A percentile compares a stretch with the other conserved stretches of the same genome.
Conservation (phyloP, 2,113 vertebrate species). For the Platysternon megacephalum region DNA sequence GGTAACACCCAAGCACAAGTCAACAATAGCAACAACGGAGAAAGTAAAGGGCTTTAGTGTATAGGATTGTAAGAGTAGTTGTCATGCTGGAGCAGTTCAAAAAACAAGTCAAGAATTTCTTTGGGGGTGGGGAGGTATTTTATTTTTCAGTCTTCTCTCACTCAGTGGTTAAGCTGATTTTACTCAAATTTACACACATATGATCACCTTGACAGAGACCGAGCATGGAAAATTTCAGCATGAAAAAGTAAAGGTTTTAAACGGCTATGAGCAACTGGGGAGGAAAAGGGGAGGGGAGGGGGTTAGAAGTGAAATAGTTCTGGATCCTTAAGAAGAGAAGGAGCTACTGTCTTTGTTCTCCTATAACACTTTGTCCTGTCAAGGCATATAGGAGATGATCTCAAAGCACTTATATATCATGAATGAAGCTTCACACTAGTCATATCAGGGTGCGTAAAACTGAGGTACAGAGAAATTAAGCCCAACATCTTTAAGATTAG, state of each 20-base stretch:
- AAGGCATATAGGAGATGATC: neutral
- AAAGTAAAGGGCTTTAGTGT: neutral
- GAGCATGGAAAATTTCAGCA: neutral
- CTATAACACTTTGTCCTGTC: neutral
- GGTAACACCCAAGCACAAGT: neutral
- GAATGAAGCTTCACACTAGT: neutral
- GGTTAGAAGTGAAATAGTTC: neutral
- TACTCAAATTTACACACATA: neutral
- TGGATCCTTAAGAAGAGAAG: neutral
- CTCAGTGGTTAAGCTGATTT: neutral
- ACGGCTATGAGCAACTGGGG: neutral
- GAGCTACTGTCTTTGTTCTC: neutral
- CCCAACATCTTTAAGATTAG: neutral
- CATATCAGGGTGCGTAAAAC: neutral
- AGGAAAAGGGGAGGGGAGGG: neutral
- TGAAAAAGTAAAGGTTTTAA: neutral
- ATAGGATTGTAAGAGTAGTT: neutral
- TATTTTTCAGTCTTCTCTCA: neutral
- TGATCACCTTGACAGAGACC: neutral
- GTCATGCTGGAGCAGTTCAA: neutral
- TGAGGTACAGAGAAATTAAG: neutral
- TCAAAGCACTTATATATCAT: neutral
- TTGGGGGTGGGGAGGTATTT: neutral
- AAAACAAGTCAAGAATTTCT: neutral
- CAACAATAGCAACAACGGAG: neutral